These are phyloP conservation scores for Zaprionus ghesquierei DNA, from an alignment of 1,140 invertebrate species.

Conservation along the genomic window DNA sequence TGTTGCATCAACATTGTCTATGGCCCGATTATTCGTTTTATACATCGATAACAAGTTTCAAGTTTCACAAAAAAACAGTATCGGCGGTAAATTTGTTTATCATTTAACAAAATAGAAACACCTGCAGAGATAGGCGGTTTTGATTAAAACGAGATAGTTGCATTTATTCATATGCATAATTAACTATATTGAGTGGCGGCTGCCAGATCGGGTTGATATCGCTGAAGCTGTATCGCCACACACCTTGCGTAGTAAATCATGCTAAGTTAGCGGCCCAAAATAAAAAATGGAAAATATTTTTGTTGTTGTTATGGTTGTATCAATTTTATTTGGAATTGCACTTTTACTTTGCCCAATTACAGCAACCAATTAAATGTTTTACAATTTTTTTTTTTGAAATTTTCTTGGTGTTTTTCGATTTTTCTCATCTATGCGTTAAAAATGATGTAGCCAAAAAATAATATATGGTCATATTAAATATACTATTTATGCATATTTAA, in stretches of 20 bases:
- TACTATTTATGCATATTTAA: slow-evolving; percentile 34
- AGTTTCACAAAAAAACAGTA: too few relatives aligned
- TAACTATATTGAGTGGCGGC: too few relatives aligned
- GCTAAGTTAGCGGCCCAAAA: too few relatives aligned
- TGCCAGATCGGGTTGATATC: too few relatives aligned
- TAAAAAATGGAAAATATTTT: not conserved
- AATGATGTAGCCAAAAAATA: slow-evolving; percentile 70
- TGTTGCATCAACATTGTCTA: not conserved
- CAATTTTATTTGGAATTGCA: slow-evolving; percentile 75
- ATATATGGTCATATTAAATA: slow-evolving; percentile 43
- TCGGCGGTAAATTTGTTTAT: too few relatives aligned
- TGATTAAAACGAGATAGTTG: too few relatives aligned
- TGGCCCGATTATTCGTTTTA: not conserved
- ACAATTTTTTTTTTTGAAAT: slow-evolving; percentile 62
- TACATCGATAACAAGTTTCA: not conserved
- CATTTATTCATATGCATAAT: too few relatives aligned
- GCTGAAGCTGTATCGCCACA: too few relatives aligned
- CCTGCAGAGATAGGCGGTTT: too few relatives aligned
- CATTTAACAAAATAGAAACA: too few relatives aligned
- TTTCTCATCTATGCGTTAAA: slow-evolving; percentile 55
- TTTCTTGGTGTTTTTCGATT: slow-evolving; percentile 39
- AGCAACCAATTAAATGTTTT: slow-evolving; percentile 68
- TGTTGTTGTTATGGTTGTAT: slow-evolving; percentile 62
- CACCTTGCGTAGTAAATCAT: too few relatives aligned
- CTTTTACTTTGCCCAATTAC: slow-evolving; percentile 71